Evolutionary conservation across 2,888 invertebrate genomes (phyloP).

Genomic region (Hedychridium roseum): DNA sequence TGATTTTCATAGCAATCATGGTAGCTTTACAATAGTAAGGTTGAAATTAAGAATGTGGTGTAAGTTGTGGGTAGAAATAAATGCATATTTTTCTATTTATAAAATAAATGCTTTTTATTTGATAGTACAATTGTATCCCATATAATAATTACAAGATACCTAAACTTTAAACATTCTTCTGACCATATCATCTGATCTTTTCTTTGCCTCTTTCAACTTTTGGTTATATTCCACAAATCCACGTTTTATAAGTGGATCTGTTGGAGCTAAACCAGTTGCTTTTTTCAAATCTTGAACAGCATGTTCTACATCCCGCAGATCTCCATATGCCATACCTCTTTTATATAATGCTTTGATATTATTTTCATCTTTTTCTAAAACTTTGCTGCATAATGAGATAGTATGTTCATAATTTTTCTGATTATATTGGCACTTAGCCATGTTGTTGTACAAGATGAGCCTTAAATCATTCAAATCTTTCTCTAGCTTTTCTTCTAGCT

Average conservation of each 20-base stretch:
- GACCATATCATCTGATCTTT: slow-evolving; percentile 69
- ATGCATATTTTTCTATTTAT: slow-evolving; percentile 57
- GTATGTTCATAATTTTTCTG: slow-evolving; percentile 73
- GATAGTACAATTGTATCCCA: too few relatives aligned
- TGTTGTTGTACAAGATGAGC: slow-evolving; percentile 78
- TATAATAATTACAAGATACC: slow-evolving; percentile 5
- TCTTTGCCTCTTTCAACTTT: slow-evolving; percentile 70
- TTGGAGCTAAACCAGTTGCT: slow-evolving; percentile 70
- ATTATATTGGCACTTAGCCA: slow-evolving; percentile 82
- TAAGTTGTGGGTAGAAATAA: slow-evolving; percentile 50
- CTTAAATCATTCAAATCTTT: slow-evolving; percentile 69
- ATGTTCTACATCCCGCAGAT: slow-evolving; percentile 72
- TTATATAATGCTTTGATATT: slow-evolving; percentile 67
- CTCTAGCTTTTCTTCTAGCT: slow-evolving; percentile 65
- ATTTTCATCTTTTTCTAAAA: slow-evolving; percentile 59
- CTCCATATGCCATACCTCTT: slow-evolving; percentile 65
- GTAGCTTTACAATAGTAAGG: background rate
- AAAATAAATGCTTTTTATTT: slow-evolving; percentile 43
- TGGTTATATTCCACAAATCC: slow-evolving; percentile 69
- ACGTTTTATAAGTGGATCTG: slow-evolving; percentile 71
- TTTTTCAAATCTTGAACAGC: slow-evolving; percentile 70
- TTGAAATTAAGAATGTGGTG: slow-evolving; percentile 28
- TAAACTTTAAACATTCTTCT: slow-evolving; percentile 65
- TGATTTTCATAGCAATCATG: slow-evolving; percentile 3
- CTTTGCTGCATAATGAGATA: slow-evolving; percentile 69